Evolutionary conservation across 2,113 vertebrate species (phyloP).

Genomic region (Hirundichthys speculiger): DNA sequence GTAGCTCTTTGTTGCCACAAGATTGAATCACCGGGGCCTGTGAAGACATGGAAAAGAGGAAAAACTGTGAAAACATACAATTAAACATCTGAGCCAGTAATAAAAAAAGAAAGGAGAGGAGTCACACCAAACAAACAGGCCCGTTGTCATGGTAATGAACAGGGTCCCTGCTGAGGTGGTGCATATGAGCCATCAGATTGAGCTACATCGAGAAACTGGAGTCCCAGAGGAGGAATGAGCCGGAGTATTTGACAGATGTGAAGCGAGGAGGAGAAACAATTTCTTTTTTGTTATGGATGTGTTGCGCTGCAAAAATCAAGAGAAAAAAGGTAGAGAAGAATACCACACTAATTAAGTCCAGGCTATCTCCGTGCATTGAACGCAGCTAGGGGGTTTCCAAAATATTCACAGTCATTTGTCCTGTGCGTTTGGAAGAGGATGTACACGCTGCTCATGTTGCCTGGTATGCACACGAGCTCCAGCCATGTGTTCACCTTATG

Average conservation of each 20-base stretch:
- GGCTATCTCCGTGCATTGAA: conserved; percentile 52
- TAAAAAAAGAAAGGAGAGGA: conserved; percentile 50
- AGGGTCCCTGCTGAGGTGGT: conserved; percentile 43
- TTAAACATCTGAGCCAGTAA: conserved; percentile 61
- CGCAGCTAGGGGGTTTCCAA: conserved; percentile 52
- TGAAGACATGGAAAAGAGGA: conserved; percentile 18
- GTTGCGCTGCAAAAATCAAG: conserved; percentile 47
- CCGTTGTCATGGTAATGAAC: conserved; percentile 55
- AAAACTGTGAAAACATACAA: conserved; percentile 54
- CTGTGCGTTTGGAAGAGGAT: conserved; percentile 32
- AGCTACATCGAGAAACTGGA: conserved; percentile 27
- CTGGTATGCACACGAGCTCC: conserved; percentile 20
- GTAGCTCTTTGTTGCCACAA: conserved; percentile 25
- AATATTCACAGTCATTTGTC: conserved; percentile 50
- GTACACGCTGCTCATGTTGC: conserved; percentile 23
- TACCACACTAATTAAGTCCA: conserved; percentile 71
- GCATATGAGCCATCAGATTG: conserved; percentile 29
- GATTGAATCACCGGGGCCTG: conserved; percentile 24
- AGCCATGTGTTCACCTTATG: conserved; percentile 31
- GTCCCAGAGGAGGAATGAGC: conserved; percentile 1
- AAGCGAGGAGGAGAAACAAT: conserved; percentile 10
- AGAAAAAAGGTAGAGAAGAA: conserved; percentile 51
- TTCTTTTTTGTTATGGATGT: conserved; percentile 33
- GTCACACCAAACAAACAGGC: conserved; percentile 67
- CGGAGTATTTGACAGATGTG: conserved; percentile 12